A percentile compares a stretch with the other conserved stretches of the same genome.
These are phyloP conservation scores for Dolomedes plantarius DNA, from an alignment of 2,888 invertebrate species.

Conservation along the genomic window DNA sequence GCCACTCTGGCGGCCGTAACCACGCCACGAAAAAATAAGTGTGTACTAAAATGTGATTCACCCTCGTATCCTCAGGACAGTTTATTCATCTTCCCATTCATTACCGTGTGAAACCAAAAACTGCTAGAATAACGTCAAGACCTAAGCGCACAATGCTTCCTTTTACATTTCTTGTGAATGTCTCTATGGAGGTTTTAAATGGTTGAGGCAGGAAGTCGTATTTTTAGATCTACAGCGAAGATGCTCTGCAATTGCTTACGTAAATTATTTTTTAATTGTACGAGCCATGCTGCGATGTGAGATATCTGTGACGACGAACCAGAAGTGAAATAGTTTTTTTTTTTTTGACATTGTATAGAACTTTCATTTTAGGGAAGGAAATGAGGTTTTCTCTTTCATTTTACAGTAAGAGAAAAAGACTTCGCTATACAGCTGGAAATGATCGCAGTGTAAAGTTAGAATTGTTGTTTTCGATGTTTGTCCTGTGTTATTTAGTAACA, in stretches of 20 bases:
- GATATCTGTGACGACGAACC: too few species aligned
- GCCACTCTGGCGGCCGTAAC: background rate
- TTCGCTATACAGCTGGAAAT: too few species aligned
- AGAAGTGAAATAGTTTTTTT: too few species aligned
- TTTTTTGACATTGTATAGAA: too few species aligned
- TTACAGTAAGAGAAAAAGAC: too few species aligned
- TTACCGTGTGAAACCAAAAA: conserved; percentile 8
- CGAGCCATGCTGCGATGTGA: too few species aligned
- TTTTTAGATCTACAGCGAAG: background rate
- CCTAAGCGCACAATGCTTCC: background rate
- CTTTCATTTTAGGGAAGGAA: too few species aligned
- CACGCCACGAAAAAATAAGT: background rate
- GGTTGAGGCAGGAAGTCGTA: conserved; percentile 2
- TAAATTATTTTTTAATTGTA: background rate
- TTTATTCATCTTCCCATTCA: background rate
- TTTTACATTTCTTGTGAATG: background rate
- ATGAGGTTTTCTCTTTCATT: too few species aligned
- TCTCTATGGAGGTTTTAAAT: background rate
- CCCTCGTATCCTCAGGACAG: background rate
- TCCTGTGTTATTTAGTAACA: too few species aligned
- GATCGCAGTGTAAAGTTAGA: too few species aligned
- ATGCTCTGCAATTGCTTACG: background rate
- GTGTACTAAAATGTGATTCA: background rate
- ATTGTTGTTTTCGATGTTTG: too few species aligned
- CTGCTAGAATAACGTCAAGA: background rate